Percentiles rank a stretch among this genome's conserved stretches.
Conservation (phyloP, 1,140 invertebrate species). For the Dreissena polymorpha region DNA sequence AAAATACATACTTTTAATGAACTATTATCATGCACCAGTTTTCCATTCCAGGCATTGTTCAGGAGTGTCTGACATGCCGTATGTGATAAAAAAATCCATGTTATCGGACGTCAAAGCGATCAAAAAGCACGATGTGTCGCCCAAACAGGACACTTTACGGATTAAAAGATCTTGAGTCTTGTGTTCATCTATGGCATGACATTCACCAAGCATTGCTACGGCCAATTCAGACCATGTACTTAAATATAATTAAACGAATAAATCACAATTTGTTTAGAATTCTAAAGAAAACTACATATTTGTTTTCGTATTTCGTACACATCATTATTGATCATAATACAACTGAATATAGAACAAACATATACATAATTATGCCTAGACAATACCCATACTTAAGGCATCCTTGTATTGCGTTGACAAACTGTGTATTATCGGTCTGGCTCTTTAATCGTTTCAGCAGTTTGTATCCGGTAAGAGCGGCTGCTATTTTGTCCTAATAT, state of each 20-base stretch:
- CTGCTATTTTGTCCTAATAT: constrained; percentile 74
- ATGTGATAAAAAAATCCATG: constrained; percentile 76
- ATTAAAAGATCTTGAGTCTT: constrained; percentile 73
- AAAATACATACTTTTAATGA: constrained; percentile 61
- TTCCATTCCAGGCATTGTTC: constrained; percentile 78
- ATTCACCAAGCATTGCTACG: constrained; percentile 76
- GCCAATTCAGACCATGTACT: constrained; percentile 75
- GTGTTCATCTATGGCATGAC: constrained; percentile 73
- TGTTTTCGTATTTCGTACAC: background rate
- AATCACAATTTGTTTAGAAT: too few relatives aligned
- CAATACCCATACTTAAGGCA: constrained; percentile 61
- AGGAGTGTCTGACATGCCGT: constrained; percentile 77
- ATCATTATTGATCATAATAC: background rate
- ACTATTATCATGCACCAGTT: constrained; percentile 68
- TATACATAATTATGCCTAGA: too few relatives aligned
- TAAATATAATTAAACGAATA: too few relatives aligned
- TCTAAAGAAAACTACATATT: too few relatives aligned
- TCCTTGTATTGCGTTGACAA: constrained; percentile 60
- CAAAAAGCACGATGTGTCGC: constrained; percentile 72
- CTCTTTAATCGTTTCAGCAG: constrained; percentile 68
- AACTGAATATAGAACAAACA: background rate
- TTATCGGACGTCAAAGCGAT: constrained; percentile 77
- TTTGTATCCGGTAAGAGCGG: constrained; percentile 73
- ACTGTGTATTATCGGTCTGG: constrained; percentile 70
- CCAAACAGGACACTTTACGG: constrained; percentile 72